Evolutionary conservation across 2,797 vertebrate genomes (phyloP), one percentile per base, ranked within the genome.

Genomic region (Anguilla pacifica): DNA sequence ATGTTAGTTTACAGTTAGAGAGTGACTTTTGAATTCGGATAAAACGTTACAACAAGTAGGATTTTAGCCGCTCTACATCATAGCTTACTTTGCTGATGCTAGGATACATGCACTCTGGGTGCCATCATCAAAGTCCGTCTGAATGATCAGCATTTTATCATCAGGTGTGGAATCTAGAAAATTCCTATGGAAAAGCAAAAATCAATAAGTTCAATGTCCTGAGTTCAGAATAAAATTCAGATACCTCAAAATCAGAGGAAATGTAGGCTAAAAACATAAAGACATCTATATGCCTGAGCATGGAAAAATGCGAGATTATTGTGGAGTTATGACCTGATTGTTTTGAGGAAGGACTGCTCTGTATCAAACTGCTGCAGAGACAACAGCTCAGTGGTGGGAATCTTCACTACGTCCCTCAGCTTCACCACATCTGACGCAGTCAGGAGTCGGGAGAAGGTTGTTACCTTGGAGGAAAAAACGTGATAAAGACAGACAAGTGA

Each of bases 321-420:
- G 31, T 43, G 13, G 31, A 77, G 31, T 13, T 77, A 35, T 77
- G 92, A 99, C 98, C 96, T 96, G 91, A 99, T 97, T 89, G 96
- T 95, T 93, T 96, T 98, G 87, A 99, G 94, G 92, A 99, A 99
- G 0, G 98, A 98, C 83, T 96, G 94, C 87, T 99, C 98, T 0
- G 97, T 99, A 93, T 99, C 98, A 93, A 99, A 99, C 93, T 98
- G 98, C 89, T 98, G 97, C 85, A 99, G 95, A 0, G 97, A 97
- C 31, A 98, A 95, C 86, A 99, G 91, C 31, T 94, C 95, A 59
- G 95, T 94, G 59, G 88, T 94, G 0, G 91, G 43, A 9, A n/a
- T 19, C 43, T 81, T 86, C 3, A 93, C 91, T 86, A 84, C 81
- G n/a, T 90, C 93, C 49, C 94, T 92, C 83, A 99, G 89, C 70